phyloP scores from a whole-genome alignment of 2,888 invertebrate species.

The Dynastes tityus region DNA sequence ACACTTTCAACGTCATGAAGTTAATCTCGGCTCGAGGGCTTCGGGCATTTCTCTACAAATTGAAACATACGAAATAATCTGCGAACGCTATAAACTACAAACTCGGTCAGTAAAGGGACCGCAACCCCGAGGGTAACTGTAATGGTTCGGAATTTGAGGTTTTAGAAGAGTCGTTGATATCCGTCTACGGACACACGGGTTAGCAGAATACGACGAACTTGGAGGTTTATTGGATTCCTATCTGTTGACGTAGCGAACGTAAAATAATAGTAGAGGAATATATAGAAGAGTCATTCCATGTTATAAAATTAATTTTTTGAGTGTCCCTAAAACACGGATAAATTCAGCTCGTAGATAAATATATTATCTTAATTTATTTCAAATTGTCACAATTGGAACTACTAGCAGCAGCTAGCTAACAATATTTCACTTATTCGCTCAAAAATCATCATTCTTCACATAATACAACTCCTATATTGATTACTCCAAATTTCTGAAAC shows the following conservation, averaged over 20 bases:
- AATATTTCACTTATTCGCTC: too few species aligned
- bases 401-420: too few species aligned
- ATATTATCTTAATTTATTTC: too few species aligned
- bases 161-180: constrained; percentile 42
- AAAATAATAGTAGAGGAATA: neutral
- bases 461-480: too few species aligned
- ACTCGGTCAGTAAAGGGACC: constrained; percentile 55
- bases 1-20: constrained; percentile 35
- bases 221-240: neutral
- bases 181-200: neutral
- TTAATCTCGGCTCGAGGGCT: constrained; percentile 43
- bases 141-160: constrained; percentile 51
- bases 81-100: constrained; percentile 40
- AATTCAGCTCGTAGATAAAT: too few species aligned
- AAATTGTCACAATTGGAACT: too few species aligned
- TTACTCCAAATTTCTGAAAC: too few species aligned
- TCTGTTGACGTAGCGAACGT: too few species aligned
- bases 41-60: constrained; percentile 39
- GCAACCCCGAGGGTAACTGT: constrained; percentile 54
- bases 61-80: constrained; percentile 49
- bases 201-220: constrained; percentile 9
- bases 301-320: too few species aligned
- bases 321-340: too few species aligned
- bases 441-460: too few species aligned
- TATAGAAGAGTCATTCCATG: too few species aligned